A percentile compares a stretch with the other conserved stretches of the same genome.
Evolutionary conservation across 2,113 vertebrate species (phyloP).

Genomic region (Ursus arctos): DNA sequence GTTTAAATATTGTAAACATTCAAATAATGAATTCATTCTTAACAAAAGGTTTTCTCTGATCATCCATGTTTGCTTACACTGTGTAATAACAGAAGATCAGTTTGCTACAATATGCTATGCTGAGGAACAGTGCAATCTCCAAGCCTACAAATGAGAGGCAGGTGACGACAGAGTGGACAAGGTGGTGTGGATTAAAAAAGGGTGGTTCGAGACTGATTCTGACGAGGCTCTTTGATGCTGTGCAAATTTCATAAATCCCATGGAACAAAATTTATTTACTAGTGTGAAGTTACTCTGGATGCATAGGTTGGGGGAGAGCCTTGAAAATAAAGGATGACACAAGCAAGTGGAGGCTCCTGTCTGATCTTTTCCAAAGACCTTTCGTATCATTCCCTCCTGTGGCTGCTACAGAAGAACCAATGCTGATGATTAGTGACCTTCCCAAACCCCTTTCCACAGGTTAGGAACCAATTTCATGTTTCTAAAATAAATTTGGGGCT

Average conservation of each 20-base stretch:
- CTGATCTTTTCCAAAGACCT: not conserved
- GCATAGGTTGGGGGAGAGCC: not conserved
- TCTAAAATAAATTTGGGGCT: constrained; percentile 13
- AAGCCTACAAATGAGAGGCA: not conserved
- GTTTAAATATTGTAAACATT: not conserved
- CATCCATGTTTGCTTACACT: not conserved
- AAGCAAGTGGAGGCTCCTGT: too few relatives aligned
- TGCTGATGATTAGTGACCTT: not conserved
- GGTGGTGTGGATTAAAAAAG: not conserved
- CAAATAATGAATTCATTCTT: not conserved
- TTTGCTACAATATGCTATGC: not conserved
- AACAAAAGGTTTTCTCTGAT: not conserved
- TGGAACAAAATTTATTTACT: not conserved
- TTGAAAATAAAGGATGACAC: not conserved
- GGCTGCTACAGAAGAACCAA: not conserved
- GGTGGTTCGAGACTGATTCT: not conserved
- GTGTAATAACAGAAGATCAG: not conserved
- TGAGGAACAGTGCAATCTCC: not conserved
- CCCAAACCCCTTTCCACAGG: not conserved
- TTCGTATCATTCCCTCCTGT: not conserved
- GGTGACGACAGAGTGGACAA: not conserved
- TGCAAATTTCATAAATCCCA: not conserved
- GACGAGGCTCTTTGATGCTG: not conserved
- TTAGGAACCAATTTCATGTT: not conserved
- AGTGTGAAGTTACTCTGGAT: not conserved